Percentiles rank a stretch among this genome's conserved stretches.
phyloP scores from a whole-genome alignment of 2,797 vertebrate genomes.

The Prunella strophiata region DNA sequence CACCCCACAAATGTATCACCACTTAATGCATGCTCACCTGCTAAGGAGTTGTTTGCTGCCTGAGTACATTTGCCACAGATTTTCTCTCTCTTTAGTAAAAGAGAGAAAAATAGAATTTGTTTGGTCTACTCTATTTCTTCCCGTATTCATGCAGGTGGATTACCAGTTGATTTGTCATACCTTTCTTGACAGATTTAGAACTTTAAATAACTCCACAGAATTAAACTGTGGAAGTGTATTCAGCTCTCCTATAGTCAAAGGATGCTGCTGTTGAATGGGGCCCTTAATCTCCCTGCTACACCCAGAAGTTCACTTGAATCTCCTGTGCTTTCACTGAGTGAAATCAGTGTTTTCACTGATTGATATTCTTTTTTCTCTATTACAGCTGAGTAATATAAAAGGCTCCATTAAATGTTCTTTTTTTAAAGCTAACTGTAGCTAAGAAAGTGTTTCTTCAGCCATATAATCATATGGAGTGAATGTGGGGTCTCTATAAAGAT shows the following conservation, averaged over 20 bases:
- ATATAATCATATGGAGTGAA: not conserved
- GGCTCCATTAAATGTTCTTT: not conserved
- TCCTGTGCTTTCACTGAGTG: not conserved
- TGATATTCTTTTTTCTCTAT: not conserved
- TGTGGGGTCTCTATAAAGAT: not conserved
- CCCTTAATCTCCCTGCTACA: not conserved
- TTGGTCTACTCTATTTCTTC: not conserved
- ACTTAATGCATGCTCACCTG: not conserved
- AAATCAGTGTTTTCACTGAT: not conserved
- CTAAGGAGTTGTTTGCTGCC: not conserved
- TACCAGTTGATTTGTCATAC: not conserved
- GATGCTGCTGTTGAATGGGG: not conserved
- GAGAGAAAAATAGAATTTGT: not conserved
- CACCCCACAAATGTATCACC: not conserved
- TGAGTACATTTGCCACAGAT: not conserved
- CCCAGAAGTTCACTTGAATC: not conserved
- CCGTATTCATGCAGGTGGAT: not conserved
- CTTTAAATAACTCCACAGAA: not conserved
- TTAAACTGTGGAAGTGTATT: not conserved
- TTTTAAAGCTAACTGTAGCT: not conserved
- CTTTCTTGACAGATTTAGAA: not conserved
- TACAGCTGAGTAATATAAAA: not conserved
- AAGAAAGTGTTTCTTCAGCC: not conserved
- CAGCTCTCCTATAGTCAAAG: not conserved
- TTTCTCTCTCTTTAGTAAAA: not conserved